Percentiles rank a stretch among this genome's conserved stretches.
phyloP scores from a whole-genome alignment of 1,140 invertebrate genomes.

The Tetraneura akinire region DNA sequence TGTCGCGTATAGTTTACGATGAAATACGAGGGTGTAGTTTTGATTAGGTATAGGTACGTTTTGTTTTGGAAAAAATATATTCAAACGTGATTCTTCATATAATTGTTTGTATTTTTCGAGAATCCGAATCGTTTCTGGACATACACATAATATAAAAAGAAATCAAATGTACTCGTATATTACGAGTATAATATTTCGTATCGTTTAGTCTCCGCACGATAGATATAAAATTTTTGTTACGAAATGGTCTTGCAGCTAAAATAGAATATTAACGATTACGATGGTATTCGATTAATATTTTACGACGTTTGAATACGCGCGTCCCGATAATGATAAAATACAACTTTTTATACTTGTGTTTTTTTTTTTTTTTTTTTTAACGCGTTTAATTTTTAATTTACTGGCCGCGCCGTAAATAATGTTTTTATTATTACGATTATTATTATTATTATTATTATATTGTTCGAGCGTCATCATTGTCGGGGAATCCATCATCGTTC shows the following conservation, averaged over 20 bases:
- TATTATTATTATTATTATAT: too few relatives aligned
- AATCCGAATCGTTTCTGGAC: too few relatives aligned
- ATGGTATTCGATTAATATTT: constrained; percentile 30
- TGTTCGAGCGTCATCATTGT: constrained; percentile 25
- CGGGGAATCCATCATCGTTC: constrained; percentile 23
- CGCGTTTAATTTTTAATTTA: constrained; percentile 33
- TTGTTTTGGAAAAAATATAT: too few relatives aligned
- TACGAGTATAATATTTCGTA: too few relatives aligned
- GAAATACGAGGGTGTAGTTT: too few relatives aligned
- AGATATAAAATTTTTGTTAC: too few relatives aligned
- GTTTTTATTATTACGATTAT: constrained; percentile 15
- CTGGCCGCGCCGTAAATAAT: constrained; percentile 10
- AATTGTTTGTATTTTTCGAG: too few relatives aligned
- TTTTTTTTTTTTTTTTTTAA: constrained; percentile 13
- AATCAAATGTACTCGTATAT: too few relatives aligned
- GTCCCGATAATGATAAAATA: background rate
- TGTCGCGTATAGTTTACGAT: background rate
- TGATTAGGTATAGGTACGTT: too few relatives aligned
- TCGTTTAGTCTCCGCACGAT: too few relatives aligned
- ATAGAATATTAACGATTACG: background rate
- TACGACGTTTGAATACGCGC: background rate
- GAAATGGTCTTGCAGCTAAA: background rate
- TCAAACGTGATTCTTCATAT: too few relatives aligned
- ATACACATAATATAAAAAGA: too few relatives aligned
- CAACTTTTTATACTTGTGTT: background rate